Base-by-base conservation (phyloP, 2,113 vertebrate genomes). In the Tiliqua scincoides region DNA sequence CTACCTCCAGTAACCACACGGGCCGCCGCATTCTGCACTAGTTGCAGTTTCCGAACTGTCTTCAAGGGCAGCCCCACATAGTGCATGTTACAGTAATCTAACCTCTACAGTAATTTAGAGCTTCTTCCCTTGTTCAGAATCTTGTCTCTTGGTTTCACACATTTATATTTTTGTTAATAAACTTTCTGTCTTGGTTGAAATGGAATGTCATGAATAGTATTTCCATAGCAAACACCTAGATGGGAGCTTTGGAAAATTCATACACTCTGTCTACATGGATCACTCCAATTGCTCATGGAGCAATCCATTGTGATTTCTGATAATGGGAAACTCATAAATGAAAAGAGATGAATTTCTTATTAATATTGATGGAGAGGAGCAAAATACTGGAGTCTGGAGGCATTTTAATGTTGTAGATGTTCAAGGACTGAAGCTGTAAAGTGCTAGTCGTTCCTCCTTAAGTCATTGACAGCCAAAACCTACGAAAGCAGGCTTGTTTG, bases 151-250 rank as follows among this genome's bases (percentile, higher is more conserved):
- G 35, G 21, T 73, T 18, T 12, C 17, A 25, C 17, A 30, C 6
- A 27, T 43, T 62, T 62, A 62, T 48, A 48, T 48, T 8, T 48
- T 73, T 7, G 6, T 82, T 82, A 72, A 57, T 82, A 82, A 18
- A 30, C 65, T 35, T 68, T 82, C 43, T 32, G 23, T 62, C 35
- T 43, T 21, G 27, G 54, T 27, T 83, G 70, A 62, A 74, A 73
- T 83, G 27, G 67, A 82, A 37, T 82, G 30, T 67, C 37, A 83
- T 73, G 82, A 62, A 83, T 74, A 27, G 35, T n/a, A 83, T 83
- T 83, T 73, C 82, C 82, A 83, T 83, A 62, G 70, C 54, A 73
- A 83, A 83, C 82, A 62, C 70, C 35, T 61, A 43, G 81, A 59
- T 62, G 82, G 35, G 35, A 83, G 12, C 5, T 83, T 73, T 61